Evolutionary conservation across 2,888 invertebrate genomes (phyloP), one percentile per base, ranked within the genome.

Genomic region (Dasypolia templi): DNA sequence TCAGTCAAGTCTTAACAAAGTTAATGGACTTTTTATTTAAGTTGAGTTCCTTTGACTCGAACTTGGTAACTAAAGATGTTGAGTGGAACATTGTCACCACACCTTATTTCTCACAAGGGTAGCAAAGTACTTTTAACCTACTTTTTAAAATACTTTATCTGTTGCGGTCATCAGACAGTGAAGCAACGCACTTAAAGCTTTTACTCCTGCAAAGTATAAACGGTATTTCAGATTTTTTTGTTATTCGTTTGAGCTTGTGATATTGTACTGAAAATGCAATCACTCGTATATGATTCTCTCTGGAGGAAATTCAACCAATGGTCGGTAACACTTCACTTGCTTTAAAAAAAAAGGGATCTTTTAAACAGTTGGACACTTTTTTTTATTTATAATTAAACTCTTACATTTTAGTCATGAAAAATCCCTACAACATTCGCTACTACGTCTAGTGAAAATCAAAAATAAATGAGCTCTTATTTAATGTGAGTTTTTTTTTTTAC

Each of bases 21-120:
- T 72, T 68, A 78, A 80, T 82, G 67, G 59, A 82, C 63, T 68
- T 80, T 77, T 72, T 77, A 77, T 82, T 72, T 72, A n/a, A 64
- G 59, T 79, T 64, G 39, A 63, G 22, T 64, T 69, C 29, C 51
- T 78, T 79, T 64, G 22, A 19, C 53, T 65, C 53, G 26, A 49
- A 82, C 61, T 82, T 82, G 65, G 55, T 66, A 68, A 80, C 64
- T 65, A 29, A 64, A 68, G 64, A 68, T 68, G 12, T 56, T 68
- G 79, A 62, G 49, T 56, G 58, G 53, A 26, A 53, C 61, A 72
- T 72, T 65, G 67, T 78, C 73, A 61, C 72, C 49, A 51, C 59
- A 42, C 44, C 26, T 62, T 65, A 55, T 55, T 29, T 55, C 44
- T 51, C 49, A 51, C 42, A 44, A 76, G 46, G 49, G 58, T 29